phyloP scores from a whole-genome alignment of 1,140 invertebrate genomes.

The Panagrolaimus sp. region DNA sequence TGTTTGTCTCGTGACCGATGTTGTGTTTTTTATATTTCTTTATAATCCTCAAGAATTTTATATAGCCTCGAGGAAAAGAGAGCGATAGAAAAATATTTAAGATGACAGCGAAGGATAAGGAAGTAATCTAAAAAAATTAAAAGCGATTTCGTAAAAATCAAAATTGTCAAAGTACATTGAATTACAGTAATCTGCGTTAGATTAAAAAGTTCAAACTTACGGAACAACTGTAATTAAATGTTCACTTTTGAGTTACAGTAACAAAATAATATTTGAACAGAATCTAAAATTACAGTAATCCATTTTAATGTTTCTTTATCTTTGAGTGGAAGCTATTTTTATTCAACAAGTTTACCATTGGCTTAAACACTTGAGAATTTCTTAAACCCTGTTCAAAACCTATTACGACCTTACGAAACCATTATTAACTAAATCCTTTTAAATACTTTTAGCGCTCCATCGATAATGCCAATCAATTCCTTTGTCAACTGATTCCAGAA shows the following conservation, averaged over 20 bases:
- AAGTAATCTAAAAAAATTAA: no score
- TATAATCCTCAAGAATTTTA: no score
- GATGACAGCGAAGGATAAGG: no score
- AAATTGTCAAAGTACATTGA: not conserved
- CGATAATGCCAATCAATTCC: conserved; percentile 51
- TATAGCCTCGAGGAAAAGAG: no score
- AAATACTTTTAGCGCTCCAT: conserved; percentile 43
- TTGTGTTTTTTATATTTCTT: no score
- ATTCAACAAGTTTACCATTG: not conserved
- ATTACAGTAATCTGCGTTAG: not conserved
- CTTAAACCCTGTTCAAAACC: not conserved
- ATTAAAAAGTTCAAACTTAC: not conserved
- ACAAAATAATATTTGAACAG: no score
- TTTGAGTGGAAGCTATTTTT: no score
- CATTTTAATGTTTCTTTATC: no score
- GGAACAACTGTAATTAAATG: not conserved
- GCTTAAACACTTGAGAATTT: not conserved
- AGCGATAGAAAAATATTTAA: no score
- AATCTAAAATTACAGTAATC: no score
- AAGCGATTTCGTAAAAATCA: not conserved
- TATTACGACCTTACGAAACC: not conserved
- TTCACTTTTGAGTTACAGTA: no score
- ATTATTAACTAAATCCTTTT: conserved; percentile 8
- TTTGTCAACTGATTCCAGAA: conserved; percentile 41
- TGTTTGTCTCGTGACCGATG: no score